Percentiles rank a stretch among this genome's conserved stretches.
Conservation (phyloP, 2,888 invertebrate genomes). For the Drosophila prostipennis region DNA sequence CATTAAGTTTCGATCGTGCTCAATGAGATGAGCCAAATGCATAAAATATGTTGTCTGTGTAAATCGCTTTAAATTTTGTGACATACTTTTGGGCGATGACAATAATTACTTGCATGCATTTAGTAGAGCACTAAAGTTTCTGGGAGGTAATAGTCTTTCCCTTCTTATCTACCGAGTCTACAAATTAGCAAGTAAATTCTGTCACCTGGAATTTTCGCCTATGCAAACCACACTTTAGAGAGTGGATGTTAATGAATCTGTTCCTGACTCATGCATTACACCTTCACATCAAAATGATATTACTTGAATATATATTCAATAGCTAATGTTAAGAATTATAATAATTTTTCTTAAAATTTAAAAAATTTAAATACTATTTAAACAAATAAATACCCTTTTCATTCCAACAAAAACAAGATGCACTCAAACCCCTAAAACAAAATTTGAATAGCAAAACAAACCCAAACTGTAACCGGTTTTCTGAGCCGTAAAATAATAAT, state of each 20-base stretch:
- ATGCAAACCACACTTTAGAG: slow-evolving; percentile 30
- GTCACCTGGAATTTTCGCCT: slow-evolving; percentile 15
- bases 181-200: slow-evolving; percentile 14
- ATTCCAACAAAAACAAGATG: background rate
- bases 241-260: slow-evolving; percentile 40
- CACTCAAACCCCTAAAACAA: background rate
- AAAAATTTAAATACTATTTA: background rate
- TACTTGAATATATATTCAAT: background rate
- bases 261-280: slow-evolving; percentile 20
- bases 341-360: background rate
- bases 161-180: background rate
- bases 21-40: slow-evolving; percentile 34
- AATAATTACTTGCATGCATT: background rate
- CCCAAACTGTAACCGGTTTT: slow-evolving; percentile 21
- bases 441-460: slow-evolving; percentile 16
- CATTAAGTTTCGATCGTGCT: slow-evolving; percentile 43
- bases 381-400: too few species aligned
- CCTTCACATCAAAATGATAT: background rate
- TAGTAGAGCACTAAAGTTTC: background rate
- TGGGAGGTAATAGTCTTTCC: background rate
- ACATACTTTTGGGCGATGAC: slow-evolving; percentile 7
- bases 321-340: background rate
- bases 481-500: slow-evolving; percentile 7
- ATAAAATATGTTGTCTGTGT: background rate
- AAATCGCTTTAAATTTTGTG: background rate